phyloP scores from a whole-genome alignment of 1,140 invertebrate genomes.

The Colletes latitarsis region DNA sequence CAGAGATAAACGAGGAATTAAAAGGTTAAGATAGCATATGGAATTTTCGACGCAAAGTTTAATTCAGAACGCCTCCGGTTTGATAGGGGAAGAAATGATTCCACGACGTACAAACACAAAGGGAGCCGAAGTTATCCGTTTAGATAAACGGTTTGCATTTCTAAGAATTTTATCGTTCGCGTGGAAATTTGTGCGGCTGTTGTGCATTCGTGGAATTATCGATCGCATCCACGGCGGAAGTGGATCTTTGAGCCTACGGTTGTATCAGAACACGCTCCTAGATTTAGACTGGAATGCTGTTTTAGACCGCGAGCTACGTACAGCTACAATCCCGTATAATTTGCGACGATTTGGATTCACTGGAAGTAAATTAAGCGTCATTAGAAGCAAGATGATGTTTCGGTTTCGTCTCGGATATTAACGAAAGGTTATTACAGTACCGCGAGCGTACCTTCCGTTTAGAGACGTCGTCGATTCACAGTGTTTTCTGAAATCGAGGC shows the following conservation, averaged over 20 bases:
- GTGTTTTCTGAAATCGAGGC: too few relatives aligned
- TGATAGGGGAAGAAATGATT: too few relatives aligned
- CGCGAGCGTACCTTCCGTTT: neutral
- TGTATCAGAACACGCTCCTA: conserved; percentile 2
- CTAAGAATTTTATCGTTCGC: conserved; percentile 11
- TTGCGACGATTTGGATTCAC: conserved; percentile 21
- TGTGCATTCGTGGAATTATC: conserved; percentile 3
- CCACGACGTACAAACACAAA: too few relatives aligned
- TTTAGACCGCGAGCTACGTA: conserved; percentile 5
- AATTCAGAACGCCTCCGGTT: too few relatives aligned
- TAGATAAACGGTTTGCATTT: neutral
- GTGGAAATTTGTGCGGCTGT: conserved; percentile 21
- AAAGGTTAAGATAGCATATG: too few relatives aligned
- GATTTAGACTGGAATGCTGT: conserved; percentile 33
- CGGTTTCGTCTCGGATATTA: neutral
- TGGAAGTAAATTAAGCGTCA: conserved; percentile 44
- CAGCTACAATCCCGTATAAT: conserved; percentile 26
- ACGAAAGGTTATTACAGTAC: neutral
- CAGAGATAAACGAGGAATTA: too few relatives aligned
- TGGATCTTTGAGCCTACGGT: conserved; percentile 22
- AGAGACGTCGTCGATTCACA: too few relatives aligned
- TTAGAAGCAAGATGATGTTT: conserved; percentile 17
- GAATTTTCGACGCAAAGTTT: too few relatives aligned
- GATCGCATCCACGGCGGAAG: conserved; percentile 3
- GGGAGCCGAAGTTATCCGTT: neutral